Evolutionary conservation across 2,113 vertebrate species (phyloP).

Genomic region (Corythoichthys intestinalis): DNA sequence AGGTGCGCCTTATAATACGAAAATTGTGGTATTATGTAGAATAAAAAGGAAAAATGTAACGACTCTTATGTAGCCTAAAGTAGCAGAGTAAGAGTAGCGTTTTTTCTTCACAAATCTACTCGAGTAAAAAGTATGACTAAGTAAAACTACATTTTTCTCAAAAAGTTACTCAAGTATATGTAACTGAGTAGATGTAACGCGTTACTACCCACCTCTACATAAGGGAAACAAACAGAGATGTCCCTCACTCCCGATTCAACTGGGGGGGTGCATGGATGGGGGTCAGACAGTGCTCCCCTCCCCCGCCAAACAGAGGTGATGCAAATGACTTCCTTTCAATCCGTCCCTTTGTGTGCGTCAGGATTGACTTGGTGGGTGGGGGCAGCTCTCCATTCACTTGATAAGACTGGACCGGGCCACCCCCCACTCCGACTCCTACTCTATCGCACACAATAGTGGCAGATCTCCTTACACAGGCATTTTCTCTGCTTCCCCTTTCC

Average conservation of each 20-base stretch:
- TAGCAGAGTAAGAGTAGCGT: no score
- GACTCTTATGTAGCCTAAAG: no score
- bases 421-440: constrained; percentile 42
- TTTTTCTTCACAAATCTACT: no score
- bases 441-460: constrained; percentile 67
- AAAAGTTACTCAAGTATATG: no score
- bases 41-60: no score
- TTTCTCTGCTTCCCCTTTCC: constrained; percentile 41
- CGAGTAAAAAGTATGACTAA: no score
- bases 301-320: constrained; percentile 43
- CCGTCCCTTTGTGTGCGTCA: constrained; percentile 61
- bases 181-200: no score
- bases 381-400: constrained; percentile 65
- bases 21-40: no score
- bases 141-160: no score
- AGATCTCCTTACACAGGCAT: constrained; percentile 66
- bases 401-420: constrained; percentile 58
- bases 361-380: constrained; percentile 50
- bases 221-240: no score
- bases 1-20: no score
- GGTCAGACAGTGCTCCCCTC: constrained; percentile 21
- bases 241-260: not conserved
- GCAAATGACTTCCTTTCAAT: constrained; percentile 76
- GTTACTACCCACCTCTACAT: no score
- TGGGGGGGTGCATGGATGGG: not conserved